Evolutionary conservation across 2,797 vertebrate genomes (phyloP), one percentile per base, ranked within the genome.

Genomic region (Rhodeus uyekii): DNA sequence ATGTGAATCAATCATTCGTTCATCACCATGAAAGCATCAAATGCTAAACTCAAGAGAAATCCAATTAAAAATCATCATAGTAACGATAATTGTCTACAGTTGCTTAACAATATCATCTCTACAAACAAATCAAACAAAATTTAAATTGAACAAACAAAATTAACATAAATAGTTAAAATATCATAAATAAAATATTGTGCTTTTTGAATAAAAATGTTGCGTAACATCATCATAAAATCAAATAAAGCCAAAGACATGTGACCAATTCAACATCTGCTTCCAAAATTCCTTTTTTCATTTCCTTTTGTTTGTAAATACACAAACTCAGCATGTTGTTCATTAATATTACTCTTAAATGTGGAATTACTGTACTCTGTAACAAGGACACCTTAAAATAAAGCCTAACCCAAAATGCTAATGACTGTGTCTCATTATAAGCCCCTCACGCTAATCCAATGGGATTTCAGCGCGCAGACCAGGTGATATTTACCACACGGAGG

Each of bases 381-480:
- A 60, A 27, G 55, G 55, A 29, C 55, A 29, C 55, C 55, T 60
- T 60, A 60, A 60, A 60, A 60, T 60, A 60, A 60, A 60, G 24
- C 55, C 2, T 16, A 60, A 60, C 55, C 55, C 13, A 16, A 29
- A 60, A 60, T 60, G 24, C 55, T 29, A 60, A 60, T 29, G 29
- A 16, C 7, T 3, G 55, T 60, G 16, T 42, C 24, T 29, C 24
- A 55, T 78, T 29, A 55, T 22, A 38, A 19, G 36, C 58, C 18
- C 24, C 38, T 48, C 34, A 12, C 32, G 46, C 44, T 58, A 55
- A 69, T 79, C 77, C 64, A 55, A 58, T 32, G 64, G 65, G 64
- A 69, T 79, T 79, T 12, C 2, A 53, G 22, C 9, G 9, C 36
- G 29, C 36, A n/a, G 18, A 32, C 44, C 32, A 53, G 34, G 77